phyloP scores from a whole-genome alignment of 2,888 invertebrate species.

The Ganaspis brasiliensis region DNA sequence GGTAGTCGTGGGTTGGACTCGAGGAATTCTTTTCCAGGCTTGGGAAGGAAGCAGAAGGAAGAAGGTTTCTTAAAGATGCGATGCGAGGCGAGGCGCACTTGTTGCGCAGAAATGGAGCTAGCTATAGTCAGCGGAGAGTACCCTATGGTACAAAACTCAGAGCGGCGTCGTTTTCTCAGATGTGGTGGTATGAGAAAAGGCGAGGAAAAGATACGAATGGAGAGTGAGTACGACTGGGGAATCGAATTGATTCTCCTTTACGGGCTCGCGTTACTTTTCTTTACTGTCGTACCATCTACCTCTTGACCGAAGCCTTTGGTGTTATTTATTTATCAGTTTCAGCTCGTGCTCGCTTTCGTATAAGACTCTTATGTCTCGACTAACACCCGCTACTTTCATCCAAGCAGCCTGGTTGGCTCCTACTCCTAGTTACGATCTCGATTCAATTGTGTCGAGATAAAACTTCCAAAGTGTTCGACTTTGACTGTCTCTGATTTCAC shows the following conservation, averaged over 20 bases:
- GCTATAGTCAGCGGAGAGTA: constrained; percentile 55
- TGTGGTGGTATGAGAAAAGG: constrained; percentile 46
- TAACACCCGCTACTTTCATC: constrained; percentile 40
- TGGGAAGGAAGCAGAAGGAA: constrained; percentile 52
- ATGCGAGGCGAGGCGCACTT: constrained; percentile 75
- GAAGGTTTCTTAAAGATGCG: constrained; percentile 76
- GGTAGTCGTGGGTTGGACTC: constrained; percentile 44
- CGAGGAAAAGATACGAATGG: constrained; percentile 62
- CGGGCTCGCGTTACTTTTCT: constrained; percentile 73
- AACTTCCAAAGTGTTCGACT: constrained; percentile 23
- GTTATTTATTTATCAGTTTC: constrained; percentile 73
- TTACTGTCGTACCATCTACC: constrained; percentile 68
- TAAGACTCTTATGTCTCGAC: constrained; percentile 23
- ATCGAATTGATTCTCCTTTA: constrained; percentile 80
- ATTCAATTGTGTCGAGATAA: constrained; percentile 39
- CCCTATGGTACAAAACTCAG: constrained; percentile 41
- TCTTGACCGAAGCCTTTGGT: constrained; percentile 68
- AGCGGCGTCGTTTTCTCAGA: constrained; percentile 47
- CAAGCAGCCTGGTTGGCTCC: not conserved
- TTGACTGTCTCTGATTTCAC: constrained; percentile 7
- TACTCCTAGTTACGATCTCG: constrained; percentile 26
- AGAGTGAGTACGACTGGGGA: constrained; percentile 65
- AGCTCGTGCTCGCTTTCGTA: constrained; percentile 56
- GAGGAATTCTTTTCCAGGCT: constrained; percentile 50
- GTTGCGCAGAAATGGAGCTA: constrained; percentile 73